Conservation (phyloP, 2,888 invertebrate genomes). For the Alloscopus bannaensis region DNA sequence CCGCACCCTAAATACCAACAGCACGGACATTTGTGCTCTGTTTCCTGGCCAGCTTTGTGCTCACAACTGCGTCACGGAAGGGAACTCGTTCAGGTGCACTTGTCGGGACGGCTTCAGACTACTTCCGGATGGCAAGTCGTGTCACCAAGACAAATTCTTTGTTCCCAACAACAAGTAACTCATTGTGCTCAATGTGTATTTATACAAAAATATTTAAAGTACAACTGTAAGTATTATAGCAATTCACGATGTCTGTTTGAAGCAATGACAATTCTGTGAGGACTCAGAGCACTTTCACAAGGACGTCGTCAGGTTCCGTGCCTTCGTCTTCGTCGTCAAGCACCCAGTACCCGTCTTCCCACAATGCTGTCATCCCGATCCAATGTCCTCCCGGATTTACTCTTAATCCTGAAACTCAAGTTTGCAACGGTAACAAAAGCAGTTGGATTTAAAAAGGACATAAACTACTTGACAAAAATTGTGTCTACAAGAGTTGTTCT, state of each 20-base stretch:
- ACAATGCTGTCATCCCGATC: constrained; percentile 34
- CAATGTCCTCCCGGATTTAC: constrained; percentile 74
- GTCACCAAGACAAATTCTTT: constrained; percentile 74
- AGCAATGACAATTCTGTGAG: not conserved
- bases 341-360: constrained; percentile 12
- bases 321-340: constrained; percentile 27
- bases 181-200: no score
- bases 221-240: no score
- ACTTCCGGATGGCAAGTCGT: constrained; percentile 84
- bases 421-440: constrained; percentile 74
- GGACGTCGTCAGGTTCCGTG: not conserved
- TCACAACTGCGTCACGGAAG: constrained; percentile 85
- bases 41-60: constrained; percentile 82
- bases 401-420: constrained; percentile 73
- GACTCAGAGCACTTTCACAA: not conserved
- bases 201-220: no score
- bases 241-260: not conserved
- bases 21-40: constrained; percentile 79
- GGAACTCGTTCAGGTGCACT: constrained; percentile 83
- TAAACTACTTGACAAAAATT: no score
- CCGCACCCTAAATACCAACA: constrained; percentile 35
- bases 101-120: constrained; percentile 83
- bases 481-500: not conserved
- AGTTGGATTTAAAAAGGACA: no score
- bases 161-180: no score